Conservation (phyloP, 2,888 invertebrate species). For the Nasonia oneida region DNA sequence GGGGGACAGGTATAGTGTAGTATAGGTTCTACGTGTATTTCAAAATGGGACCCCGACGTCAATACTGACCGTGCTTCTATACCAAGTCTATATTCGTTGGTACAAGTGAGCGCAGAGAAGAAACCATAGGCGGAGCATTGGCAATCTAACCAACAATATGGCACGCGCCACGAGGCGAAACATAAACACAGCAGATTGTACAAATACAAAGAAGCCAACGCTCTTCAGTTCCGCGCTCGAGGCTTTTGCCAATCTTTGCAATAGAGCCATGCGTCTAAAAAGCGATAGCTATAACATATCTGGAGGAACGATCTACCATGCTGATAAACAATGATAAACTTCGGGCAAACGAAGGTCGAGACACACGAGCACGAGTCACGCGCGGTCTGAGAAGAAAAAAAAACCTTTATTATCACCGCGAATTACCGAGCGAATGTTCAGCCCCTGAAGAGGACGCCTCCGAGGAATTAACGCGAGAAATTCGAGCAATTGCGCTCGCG, state of each 20-base stretch:
- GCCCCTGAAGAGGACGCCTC: background rate
- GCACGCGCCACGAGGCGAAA: too few relatives aligned
- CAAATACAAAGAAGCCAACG: too few relatives aligned
- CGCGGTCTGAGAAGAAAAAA: background rate
- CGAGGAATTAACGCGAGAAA: background rate
- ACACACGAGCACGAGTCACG: background rate
- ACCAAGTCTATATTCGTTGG: too few relatives aligned
- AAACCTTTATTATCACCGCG: background rate
- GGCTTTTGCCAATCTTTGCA: background rate
- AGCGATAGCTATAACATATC: background rate
- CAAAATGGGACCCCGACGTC: too few relatives aligned
- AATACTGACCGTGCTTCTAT: too few relatives aligned
- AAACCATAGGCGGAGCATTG: background rate
- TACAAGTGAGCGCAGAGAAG: background rate
- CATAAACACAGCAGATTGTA: background rate
- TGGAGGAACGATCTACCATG: background rate
- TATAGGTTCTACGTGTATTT: too few relatives aligned
- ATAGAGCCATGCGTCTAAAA: background rate
- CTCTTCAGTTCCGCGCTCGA: background rate
- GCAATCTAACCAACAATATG: slow-evolving; percentile 25
- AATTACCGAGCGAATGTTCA: background rate
- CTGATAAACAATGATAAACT: slow-evolving; percentile 22
- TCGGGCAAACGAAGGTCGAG: slow-evolving; percentile 17
- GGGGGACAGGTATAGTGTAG: too few relatives aligned
- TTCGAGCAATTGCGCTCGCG: background rate